phyloP scores from a whole-genome alignment of 2,888 invertebrate genomes.

The Galerucella calmariensis region DNA sequence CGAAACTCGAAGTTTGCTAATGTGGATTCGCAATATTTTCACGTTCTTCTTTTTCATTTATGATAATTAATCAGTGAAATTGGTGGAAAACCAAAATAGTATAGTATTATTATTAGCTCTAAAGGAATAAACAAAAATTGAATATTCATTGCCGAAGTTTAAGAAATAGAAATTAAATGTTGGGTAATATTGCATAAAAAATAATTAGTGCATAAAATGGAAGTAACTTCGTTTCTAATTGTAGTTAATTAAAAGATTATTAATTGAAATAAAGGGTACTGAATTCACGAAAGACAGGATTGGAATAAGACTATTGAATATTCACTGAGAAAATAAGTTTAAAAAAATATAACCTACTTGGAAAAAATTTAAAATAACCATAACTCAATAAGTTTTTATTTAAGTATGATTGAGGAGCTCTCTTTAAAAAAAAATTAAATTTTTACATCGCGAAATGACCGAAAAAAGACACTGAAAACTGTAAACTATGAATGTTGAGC shows the following conservation, averaged over 20 bases:
- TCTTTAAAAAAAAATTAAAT: too few species aligned
- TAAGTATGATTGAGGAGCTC: too few species aligned
- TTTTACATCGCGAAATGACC: too few species aligned
- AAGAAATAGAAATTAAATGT: constrained; percentile 27
- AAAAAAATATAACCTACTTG: too few species aligned
- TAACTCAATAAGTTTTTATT: too few species aligned
- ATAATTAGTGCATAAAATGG: constrained; percentile 35
- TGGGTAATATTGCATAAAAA: constrained; percentile 25
- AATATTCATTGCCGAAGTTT: constrained; percentile 10
- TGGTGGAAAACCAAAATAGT: too few species aligned
- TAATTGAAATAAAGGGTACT: neutral
- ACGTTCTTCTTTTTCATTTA: neutral
- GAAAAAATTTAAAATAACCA: too few species aligned
- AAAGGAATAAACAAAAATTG: neutral
- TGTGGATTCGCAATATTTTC: neutral
- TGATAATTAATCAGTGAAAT: neutral
- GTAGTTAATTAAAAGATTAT: constrained; percentile 4
- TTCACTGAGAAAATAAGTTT: too few species aligned
- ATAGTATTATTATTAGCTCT: neutral
- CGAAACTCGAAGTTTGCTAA: neutral
- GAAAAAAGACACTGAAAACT: too few species aligned
- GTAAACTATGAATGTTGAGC: too few species aligned
- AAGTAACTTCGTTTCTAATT: constrained; percentile 16
- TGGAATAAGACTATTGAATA: too few species aligned
- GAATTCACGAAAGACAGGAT: neutral